These are phyloP conservation scores for Onychorhynchus coronatus DNA, from an alignment of 2,113 vertebrate genomes.

Conservation along the genomic window DNA sequence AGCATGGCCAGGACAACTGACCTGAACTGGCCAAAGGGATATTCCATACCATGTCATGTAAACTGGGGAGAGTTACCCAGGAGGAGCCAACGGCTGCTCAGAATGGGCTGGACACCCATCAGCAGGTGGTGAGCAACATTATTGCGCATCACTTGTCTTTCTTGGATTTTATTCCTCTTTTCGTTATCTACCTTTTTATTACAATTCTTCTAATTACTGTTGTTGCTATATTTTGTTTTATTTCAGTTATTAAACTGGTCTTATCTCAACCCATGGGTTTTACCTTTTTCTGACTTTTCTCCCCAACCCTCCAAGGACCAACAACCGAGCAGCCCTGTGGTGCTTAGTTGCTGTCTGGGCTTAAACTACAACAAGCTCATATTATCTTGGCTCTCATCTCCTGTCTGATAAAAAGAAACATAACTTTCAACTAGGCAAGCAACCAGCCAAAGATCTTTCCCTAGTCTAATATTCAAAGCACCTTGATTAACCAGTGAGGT, in stretches of 20 bases:
- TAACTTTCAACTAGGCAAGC: background rate
- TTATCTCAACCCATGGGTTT: background rate
- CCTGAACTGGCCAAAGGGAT: background rate
- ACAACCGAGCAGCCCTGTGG: background rate
- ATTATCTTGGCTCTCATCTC: background rate
- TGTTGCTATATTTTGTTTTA: background rate
- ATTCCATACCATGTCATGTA: background rate
- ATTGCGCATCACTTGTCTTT: background rate
- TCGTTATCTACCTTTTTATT: background rate
- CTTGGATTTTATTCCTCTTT: background rate
- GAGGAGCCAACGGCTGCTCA: background rate
- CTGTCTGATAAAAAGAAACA: slow-evolving; percentile 5
- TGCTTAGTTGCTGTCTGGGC: background rate
- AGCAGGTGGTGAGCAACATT: background rate
- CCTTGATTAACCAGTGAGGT: background rate
- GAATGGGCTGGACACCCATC: background rate
- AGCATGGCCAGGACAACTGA: background rate
- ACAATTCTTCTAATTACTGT: background rate
- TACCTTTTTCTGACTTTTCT: background rate
- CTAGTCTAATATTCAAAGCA: background rate
- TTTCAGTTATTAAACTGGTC: background rate
- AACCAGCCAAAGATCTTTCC: background rate
- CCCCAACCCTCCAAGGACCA: background rate
- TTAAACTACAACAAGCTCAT: background rate
- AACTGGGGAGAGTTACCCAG: background rate